Base-by-base conservation (phyloP, 2,113 vertebrate species). In the Halcyon senegalensis region DNA sequence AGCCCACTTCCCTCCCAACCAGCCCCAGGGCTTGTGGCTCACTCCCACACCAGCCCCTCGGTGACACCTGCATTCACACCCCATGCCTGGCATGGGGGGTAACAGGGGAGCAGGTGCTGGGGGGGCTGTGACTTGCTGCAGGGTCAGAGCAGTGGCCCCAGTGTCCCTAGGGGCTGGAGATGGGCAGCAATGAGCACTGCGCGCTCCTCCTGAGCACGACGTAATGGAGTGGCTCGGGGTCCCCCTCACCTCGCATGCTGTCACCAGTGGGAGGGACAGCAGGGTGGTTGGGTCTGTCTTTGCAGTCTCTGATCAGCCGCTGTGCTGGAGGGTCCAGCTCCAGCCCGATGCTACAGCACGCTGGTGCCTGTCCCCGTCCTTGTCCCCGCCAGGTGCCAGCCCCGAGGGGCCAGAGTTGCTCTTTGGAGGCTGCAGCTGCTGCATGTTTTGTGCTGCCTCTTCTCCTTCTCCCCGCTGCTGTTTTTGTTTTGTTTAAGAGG, bases 401-500 rank as follows among this genome's bases (percentile, higher is more conserved):
- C 77, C 46, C 93, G 30, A 84, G 90, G 79, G 85, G 56, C 68
- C 77, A 4, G 59, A 43, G 48, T 46, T 82, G 84, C 73, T 82
- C 82, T 89, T 87, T 35, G 28, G 67, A 87, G 50, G 89, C 74
- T 85, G 76, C 94, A 94, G 87, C 89, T 78, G 93, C 83, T 89
- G 63, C 72, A 6, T 90, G 89, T 66, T 96, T 90, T 67, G 68
- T 92, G 89, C 93, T 84, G 90, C 86, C 89, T 89, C 92, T 56
- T 46, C 86, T 87, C 80, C 84, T 87, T 95, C 70, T 82, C 90
- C 37, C 56, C 44, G 28, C 23, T 31, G 76, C 95, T 97, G 96
- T 93, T 97, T 92, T 90, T 96, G 94, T 94, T 94, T 89, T 89
- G 81, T 72, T 91, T 93, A 94, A 84, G 64, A 94, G 88, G 92